These are phyloP conservation scores for Smithornis capensis DNA, from an alignment of 2,113 vertebrate species.

Conservation along the genomic window DNA sequence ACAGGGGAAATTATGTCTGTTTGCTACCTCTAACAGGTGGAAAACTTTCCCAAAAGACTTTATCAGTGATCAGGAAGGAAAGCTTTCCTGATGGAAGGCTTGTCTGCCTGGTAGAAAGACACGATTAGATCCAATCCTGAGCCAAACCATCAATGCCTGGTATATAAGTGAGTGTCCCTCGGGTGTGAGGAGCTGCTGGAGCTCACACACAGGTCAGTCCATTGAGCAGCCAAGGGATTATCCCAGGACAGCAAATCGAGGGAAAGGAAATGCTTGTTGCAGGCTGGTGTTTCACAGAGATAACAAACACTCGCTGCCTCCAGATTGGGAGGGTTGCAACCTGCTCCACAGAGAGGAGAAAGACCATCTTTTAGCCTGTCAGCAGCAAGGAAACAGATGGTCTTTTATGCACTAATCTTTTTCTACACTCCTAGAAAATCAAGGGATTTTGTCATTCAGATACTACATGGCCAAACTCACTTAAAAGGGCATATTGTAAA, in stretches of 20 bases:
- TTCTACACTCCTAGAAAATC: neutral
- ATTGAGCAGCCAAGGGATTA: neutral
- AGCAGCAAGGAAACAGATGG: constrained; percentile 50
- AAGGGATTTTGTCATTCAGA: neutral
- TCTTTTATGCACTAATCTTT: constrained; percentile 47
- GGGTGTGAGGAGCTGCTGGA: neutral
- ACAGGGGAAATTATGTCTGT: neutral
- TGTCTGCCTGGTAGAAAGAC: neutral
- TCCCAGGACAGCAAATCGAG: neutral
- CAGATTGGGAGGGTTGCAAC: neutral
- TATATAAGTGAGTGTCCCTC: neutral
- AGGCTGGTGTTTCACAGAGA: neutral
- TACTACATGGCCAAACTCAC: neutral
- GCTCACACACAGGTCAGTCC: neutral
- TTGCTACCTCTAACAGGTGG: neutral
- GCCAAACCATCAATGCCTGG: neutral
- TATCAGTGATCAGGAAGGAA: neutral
- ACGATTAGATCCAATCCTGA: neutral
- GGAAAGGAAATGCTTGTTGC: neutral
- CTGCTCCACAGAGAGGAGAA: neutral
- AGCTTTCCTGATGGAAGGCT: neutral
- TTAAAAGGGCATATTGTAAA: neutral
- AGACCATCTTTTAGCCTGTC: neutral
- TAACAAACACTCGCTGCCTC: neutral
- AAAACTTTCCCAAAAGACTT: neutral